Evolutionary conservation across 37 sponge, comb jelly and placozoan genomes (phyloP).

Genomic region (Theonella swinhoei): DNA sequence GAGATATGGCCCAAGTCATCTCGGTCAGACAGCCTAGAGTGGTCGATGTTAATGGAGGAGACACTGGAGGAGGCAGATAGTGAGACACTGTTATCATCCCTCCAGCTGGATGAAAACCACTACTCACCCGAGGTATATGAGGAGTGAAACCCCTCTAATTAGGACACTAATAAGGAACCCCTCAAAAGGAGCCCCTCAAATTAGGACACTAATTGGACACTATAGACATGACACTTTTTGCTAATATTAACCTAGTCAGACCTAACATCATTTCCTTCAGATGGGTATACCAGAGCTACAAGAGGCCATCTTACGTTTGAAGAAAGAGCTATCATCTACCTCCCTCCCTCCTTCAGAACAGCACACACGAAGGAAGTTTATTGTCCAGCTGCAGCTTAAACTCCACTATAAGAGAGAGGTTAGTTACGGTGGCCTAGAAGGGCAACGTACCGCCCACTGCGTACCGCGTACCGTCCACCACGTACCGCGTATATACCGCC

Average conservation of each 20-base stretch:
- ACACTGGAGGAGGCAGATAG: background rate
- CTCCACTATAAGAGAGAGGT: conserved; percentile 63
- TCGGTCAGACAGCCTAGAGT: background rate
- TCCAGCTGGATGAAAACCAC: background rate
- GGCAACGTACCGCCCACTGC: too few species aligned
- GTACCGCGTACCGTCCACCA: too few species aligned
- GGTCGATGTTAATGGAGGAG: background rate
- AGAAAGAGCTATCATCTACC: conserved; percentile 27
- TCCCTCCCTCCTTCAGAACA: background rate
- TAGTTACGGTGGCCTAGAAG: too few species aligned
- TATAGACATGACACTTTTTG: too few species aligned
- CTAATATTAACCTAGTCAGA: too few species aligned
- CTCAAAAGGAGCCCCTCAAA: too few species aligned
- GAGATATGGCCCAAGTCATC: background rate
- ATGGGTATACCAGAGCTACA: conserved; percentile 33
- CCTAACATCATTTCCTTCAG: too few species aligned
- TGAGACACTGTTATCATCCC: background rate
- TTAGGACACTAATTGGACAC: too few species aligned
- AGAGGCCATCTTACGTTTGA: conserved; percentile 30
- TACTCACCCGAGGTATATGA: conserved; percentile 10
- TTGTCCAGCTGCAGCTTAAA: conserved; percentile 54
- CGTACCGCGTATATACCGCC: too few species aligned
- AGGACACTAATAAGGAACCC: too few species aligned
- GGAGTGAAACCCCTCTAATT: too few species aligned
- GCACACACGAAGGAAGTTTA: conserved; percentile 18